Conservation (phyloP, 2,113 vertebrate genomes). For the Chaetodon auriga region DNA sequence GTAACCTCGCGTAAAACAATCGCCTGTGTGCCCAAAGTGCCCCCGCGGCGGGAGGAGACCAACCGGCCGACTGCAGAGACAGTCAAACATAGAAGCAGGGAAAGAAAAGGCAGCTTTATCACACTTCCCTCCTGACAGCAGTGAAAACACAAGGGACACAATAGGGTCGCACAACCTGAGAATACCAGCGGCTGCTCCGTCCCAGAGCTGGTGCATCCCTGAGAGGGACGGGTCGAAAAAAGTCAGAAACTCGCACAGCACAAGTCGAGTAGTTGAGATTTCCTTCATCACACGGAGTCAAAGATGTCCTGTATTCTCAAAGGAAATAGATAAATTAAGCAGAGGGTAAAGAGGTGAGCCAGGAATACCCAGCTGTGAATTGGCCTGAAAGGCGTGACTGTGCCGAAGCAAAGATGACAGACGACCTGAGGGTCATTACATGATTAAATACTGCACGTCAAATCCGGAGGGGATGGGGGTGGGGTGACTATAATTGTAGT, state of each 20-base stretch:
- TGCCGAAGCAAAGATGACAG: slow-evolving; percentile 60
- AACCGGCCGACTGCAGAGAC: slow-evolving; percentile 4
- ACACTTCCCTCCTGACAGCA: slow-evolving; percentile 70
- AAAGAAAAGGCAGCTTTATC: slow-evolving; percentile 70
- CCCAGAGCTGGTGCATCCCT: slow-evolving; percentile 42
- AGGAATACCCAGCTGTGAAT: slow-evolving; percentile 64
- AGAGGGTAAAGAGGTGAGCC: slow-evolving; percentile 67
- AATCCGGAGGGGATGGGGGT: slow-evolving; percentile 31
- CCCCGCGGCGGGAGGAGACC: slow-evolving; percentile 47
- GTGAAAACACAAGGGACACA: slow-evolving; percentile 63
- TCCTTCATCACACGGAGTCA: slow-evolving; percentile 29
- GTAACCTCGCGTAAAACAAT: slow-evolving; percentile 84
- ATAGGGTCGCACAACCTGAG: slow-evolving; percentile 57
- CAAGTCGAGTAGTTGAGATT: slow-evolving; percentile 2
- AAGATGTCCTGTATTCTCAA: slow-evolving; percentile 28
- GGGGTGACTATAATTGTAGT: slow-evolving; percentile 3
- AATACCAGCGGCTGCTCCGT: slow-evolving; percentile 29
- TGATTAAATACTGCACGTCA: slow-evolving; percentile 64
- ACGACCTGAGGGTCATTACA: slow-evolving; percentile 61
- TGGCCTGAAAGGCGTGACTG: slow-evolving; percentile 61
- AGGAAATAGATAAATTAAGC: slow-evolving; percentile 59
- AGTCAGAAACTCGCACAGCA: neutral
- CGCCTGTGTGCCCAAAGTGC: slow-evolving; percentile 56
- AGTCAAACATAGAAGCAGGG: slow-evolving; percentile 66
- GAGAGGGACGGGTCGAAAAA: neutral